Conservation (phyloP, 1,140 invertebrate genomes). For the Hestina assimilis region DNA sequence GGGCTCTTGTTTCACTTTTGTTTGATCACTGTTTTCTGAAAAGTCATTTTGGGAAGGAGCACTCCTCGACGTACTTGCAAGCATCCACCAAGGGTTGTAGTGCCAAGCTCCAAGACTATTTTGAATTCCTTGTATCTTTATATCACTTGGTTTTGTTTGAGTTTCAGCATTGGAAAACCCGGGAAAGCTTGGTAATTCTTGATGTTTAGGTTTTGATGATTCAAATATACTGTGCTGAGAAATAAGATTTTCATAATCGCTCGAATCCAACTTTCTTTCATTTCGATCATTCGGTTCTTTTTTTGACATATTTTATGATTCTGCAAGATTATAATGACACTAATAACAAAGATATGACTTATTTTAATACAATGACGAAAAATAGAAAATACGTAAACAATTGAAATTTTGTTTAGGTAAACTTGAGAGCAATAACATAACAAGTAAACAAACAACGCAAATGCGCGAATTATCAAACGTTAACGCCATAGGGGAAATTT, state of each 20-base stretch:
- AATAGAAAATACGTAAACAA: slow-evolving; percentile 12
- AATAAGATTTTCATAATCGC: slow-evolving; percentile 74
- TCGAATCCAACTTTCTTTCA: slow-evolving; percentile 70
- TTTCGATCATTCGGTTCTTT: slow-evolving; percentile 69
- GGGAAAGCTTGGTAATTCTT: slow-evolving; percentile 72
- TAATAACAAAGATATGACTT: slow-evolving; percentile 4
- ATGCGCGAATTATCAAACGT: slow-evolving; percentile 42
- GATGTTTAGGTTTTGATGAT: slow-evolving; percentile 57
- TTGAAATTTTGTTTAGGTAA: slow-evolving; percentile 20
- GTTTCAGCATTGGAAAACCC: slow-evolving; percentile 76
- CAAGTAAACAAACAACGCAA: slow-evolving; percentile 72
- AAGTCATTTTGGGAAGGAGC: slow-evolving; percentile 66
- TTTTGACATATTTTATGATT: slow-evolving; percentile 68
- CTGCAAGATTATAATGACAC: slow-evolving; percentile 43
- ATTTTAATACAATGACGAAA: background rate
- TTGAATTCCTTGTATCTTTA: slow-evolving; percentile 58
- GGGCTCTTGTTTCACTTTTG: slow-evolving; percentile 75
- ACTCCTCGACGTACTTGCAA: slow-evolving; percentile 69
- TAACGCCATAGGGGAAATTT: no score
- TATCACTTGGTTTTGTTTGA: slow-evolving; percentile 70
- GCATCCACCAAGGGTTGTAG: slow-evolving; percentile 79
- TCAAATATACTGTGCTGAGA: slow-evolving; percentile 76
- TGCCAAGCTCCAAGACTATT: slow-evolving; percentile 70
- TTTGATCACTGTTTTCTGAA: slow-evolving; percentile 68
- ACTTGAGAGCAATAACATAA: slow-evolving; percentile 31